Conservation (phyloP, 2,113 vertebrate species). For the Myodes glareolus region DNA sequence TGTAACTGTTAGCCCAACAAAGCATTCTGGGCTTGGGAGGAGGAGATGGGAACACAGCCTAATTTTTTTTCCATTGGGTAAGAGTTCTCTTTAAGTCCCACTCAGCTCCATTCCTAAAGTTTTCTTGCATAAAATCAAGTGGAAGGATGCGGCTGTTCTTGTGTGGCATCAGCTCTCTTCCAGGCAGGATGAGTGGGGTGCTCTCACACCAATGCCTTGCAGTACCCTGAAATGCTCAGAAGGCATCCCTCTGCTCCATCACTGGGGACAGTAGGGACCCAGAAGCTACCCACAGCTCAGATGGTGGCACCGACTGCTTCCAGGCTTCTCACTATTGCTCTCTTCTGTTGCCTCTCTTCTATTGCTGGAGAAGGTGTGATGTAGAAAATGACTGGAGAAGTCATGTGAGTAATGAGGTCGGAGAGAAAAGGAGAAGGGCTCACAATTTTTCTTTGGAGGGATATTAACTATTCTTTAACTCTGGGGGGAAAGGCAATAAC, state of each 20-base stretch:
- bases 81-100: neutral
- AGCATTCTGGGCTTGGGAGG: slow-evolving; percentile 60
- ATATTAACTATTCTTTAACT: neutral
- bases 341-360: neutral
- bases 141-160: neutral
- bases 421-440: neutral
- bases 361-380: neutral
- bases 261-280: neutral
- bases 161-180: neutral
- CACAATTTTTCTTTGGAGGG: neutral
- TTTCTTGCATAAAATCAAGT: slow-evolving; percentile 51
- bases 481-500: neutral
- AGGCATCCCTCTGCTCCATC: neutral
- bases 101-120: neutral
- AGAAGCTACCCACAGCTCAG: neutral
- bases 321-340: accelerated
- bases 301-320: neutral
- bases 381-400: neutral
- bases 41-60: slow-evolving; percentile 3
- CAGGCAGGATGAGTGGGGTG: neutral
- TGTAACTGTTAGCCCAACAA: slow-evolving; percentile 71
- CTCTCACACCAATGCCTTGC: neutral
- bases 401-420: neutral
- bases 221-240: neutral
- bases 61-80: neutral